Base-by-base conservation (phyloP, 2,113 vertebrate genomes). In the Ctenomys sociabilis region DNA sequence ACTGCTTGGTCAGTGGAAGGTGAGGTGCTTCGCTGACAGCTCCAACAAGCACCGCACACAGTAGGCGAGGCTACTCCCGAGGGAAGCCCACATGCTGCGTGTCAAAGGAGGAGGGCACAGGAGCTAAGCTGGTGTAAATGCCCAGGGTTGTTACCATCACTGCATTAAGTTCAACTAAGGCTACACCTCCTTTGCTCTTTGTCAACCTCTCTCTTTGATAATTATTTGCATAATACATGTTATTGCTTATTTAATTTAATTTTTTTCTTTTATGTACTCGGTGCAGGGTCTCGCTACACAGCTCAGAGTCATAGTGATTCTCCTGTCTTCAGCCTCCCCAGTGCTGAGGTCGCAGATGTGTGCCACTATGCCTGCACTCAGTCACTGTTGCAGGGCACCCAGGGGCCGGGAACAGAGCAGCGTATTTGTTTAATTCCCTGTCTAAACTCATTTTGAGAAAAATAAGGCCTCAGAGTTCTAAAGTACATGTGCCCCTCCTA, bases 371-470 rank as follows among this genome's bases (percentile, higher is more conserved):
- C 49, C 49, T 7, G 49, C 7, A 49, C 52, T 54, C 14, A 3
- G 52, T 54, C 11, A 54, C 52, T 11, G 12, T 11, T 54, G 52
- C 12, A 54, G 52, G 2, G 14, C 11, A 11, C 52, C 52, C 52
- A 1, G 11, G 52, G 14, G 52, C 2, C 52, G 52, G 11, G 49
- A 49, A 7, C 49, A 49, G 49, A 9, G 49, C 11, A 10, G 49
- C 49, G 11, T 49, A 49, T 49, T 7, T 49, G 49, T 49, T 49
- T 49, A 49, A 49, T 49, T 49, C 6, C 1, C 11, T 49, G 63
- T 72, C 92, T 19, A 95, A 97, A 95, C 30, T 93, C 68, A 92
- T 88, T 94, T 93, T 66, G 30, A 96, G 66, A 88, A 88, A 97
- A 95, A 35, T 93, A 94, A 88, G n/a, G 11, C 5, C 4, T 52